Base-by-base conservation (phyloP, 2,797 vertebrate genomes). In the Ptychadena robeensis region DNA sequence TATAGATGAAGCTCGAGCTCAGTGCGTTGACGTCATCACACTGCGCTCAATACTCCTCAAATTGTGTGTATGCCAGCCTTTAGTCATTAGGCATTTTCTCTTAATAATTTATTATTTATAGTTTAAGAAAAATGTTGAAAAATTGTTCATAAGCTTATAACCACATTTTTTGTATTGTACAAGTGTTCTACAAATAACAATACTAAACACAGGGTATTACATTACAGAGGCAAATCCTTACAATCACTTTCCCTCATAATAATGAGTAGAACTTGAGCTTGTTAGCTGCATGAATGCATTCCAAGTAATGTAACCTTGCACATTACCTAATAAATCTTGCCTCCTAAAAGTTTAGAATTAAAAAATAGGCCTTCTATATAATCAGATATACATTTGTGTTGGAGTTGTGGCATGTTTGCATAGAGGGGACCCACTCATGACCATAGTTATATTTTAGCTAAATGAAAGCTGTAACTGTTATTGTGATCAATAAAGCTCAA, bases 281-380 rank as follows among this genome's bases (percentile, higher is more conserved):
- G 9, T 82, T 71, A 63, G 48, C 66, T 48, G 73, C 73, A 77
- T 82, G 73, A 71, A 27, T 82, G 66, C 73, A 48, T 28, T 71
- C 32, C 34, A 35, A 34, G 64, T 69, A 76, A 34, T 78, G 53
- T 22, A 35, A 14, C 32, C 44, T 68, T 4, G 8, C 59, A 27
- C n/a, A 61, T 59, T 9, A n/a, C n/a, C n/a, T 61, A 61, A 61
- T 53, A 18, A 53, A 27, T 61, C 59, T 12, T 61, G 59, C 3
- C 59, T 25, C n/a, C 53, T 44, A 12, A 44, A 44, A 15, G 40
- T 44, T 53, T 4, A 6, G 44, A 53, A 53, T 22, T 22, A 22
- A 48, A 18, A 6, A 7, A 3, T 53, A 53, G 8, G 44, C 18
- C 5, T 22, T 53, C 8, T 53, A 22, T 48, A 2, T 9, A 53